A percentile compares a stretch with the other conserved stretches of the same genome.
Conservation (phyloP, 2,113 vertebrate genomes). For the Nestor notabilis region DNA sequence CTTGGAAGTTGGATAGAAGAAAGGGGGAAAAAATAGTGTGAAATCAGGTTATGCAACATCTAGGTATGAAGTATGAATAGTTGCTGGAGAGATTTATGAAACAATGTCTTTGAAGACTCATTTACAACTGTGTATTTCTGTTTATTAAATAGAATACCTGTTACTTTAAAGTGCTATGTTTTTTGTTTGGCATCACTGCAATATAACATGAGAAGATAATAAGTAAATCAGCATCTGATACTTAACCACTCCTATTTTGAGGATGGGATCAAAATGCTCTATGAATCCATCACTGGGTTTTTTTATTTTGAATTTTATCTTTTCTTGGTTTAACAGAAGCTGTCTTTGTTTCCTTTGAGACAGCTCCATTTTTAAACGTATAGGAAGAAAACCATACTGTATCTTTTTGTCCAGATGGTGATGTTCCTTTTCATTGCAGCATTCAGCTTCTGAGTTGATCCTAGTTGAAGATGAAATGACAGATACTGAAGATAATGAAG, state of each 20-base stretch:
- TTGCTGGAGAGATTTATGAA: not conserved
- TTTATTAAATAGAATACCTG: not conserved
- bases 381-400: not conserved
- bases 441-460: constrained; percentile 78
- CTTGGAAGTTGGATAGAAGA: not conserved
- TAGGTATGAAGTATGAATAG: not conserved
- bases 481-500: constrained; percentile 89
- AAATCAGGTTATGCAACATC: not conserved
- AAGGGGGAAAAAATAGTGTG: not conserved
- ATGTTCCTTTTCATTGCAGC: constrained; percentile 66
- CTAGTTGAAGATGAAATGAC: constrained; percentile 88
- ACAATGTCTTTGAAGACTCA: not conserved
- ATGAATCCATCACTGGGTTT: not conserved
- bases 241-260: not conserved
- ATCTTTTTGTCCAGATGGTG: not conserved
- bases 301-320: not conserved
- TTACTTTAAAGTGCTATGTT: not conserved
- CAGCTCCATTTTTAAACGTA: not conserved
- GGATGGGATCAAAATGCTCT: not conserved
- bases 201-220: not conserved
- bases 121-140: not conserved
- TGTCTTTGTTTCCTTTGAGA: not conserved
- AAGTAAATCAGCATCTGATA: not conserved
- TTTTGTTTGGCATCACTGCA: not conserved
- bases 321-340: not conserved